Evolutionary conservation across 2,113 vertebrate species (phyloP).

Genomic region (Mesocricetus auratus): DNA sequence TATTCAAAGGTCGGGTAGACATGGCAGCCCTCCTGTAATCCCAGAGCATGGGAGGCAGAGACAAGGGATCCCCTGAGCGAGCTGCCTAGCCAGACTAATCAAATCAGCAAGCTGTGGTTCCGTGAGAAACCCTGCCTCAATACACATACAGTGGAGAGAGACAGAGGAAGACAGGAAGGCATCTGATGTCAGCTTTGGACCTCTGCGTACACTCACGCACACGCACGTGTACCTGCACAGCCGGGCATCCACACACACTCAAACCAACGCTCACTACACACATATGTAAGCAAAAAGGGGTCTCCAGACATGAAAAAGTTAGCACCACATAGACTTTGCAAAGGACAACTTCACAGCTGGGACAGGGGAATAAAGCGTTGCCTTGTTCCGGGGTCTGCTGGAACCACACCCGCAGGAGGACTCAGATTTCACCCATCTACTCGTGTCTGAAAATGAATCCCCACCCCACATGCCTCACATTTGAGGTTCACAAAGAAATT

Average conservation of each 20-base stretch:
- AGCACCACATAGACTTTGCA: neutral
- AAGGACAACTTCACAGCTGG: neutral
- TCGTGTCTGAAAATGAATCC: neutral
- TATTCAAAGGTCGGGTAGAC: neutral
- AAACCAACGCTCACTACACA: neutral
- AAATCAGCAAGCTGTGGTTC: neutral
- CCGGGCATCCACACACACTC: neutral
- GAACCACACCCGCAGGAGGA: fast-evolving
- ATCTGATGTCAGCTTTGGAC: neutral
- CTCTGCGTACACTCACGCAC: neutral
- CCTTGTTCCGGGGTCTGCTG: too few relatives aligned
- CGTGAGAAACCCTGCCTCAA: neutral
- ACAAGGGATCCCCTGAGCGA: neutral
- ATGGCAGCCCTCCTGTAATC: too few relatives aligned
- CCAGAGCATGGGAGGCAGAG: neutral
- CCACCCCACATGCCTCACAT: neutral
- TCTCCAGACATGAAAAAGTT: neutral
- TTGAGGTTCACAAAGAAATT: neutral
- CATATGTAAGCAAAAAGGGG: neutral
- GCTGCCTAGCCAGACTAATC: neutral
- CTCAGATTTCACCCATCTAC: neutral
- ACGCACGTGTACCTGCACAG: too few relatives aligned
- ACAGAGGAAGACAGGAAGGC: neutral
- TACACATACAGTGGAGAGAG: too few relatives aligned
- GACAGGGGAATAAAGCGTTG: neutral